Evolutionary conservation across 2,113 vertebrate species (phyloP).

Genomic region (Mustela nigripes): DNA sequence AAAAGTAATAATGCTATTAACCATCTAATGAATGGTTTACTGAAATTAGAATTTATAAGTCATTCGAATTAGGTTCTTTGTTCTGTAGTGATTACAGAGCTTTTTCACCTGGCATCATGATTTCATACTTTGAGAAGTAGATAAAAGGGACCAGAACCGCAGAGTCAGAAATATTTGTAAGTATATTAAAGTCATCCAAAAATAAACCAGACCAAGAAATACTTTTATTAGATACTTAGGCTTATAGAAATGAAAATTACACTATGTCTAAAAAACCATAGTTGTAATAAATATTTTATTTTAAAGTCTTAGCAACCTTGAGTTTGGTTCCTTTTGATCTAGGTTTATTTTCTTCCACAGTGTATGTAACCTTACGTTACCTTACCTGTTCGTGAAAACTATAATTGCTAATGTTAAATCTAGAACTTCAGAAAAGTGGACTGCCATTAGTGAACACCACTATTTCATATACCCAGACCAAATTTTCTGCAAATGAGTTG

Average conservation of each 20-base stretch:
- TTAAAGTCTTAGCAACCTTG: conserved; percentile 8
- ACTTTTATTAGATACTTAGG: background rate
- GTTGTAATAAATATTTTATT: conserved; percentile 21
- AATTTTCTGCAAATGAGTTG: conserved; percentile 27
- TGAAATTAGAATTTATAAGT: conserved; percentile 32
- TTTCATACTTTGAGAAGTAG: conserved; percentile 34
- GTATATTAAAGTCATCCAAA: conserved; percentile 41
- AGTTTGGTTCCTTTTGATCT: conserved; percentile 38
- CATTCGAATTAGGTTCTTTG: background rate
- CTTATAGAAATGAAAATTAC: conserved; percentile 33
- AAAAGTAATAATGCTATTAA: conserved; percentile 30
- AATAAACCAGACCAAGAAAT: background rate
- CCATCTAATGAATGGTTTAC: background rate
- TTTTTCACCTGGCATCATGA: background rate
- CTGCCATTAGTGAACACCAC: background rate
- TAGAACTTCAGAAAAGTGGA: background rate
- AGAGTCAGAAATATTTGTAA: conserved; percentile 47
- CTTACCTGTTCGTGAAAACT: background rate
- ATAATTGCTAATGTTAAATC: background rate
- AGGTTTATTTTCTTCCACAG: background rate
- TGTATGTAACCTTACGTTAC: background rate
- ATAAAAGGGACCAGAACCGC: conserved; percentile 1
- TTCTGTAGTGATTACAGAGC: background rate
- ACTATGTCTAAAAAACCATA: background rate
- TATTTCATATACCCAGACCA: background rate